Evolutionary conservation across 1,140 invertebrate genomes (phyloP).

Genomic region (Hycleus cichorii): DNA sequence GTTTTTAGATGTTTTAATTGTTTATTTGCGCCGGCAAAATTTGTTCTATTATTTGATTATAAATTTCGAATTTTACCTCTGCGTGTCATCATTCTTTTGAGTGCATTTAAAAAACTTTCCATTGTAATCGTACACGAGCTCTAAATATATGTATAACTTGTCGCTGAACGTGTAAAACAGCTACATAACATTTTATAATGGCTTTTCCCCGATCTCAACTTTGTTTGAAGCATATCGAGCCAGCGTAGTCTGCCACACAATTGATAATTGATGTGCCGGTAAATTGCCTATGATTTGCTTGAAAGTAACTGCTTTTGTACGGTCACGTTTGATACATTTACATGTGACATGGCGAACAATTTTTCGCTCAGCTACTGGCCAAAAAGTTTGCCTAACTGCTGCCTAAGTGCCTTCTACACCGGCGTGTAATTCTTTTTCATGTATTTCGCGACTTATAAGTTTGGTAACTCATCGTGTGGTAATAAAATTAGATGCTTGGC

Average conservation of each 20-base stretch:
- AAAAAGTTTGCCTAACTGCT: constrained; percentile 20
- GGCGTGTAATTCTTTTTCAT: constrained; percentile 5
- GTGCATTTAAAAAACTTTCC: too few species aligned
- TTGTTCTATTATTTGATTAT: too few species aligned
- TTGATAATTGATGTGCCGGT: constrained; percentile 21
- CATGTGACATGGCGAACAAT: constrained; percentile 17
- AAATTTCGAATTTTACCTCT: too few species aligned
- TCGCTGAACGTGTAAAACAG: too few species aligned
- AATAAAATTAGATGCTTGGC: not conserved
- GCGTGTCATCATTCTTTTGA: too few species aligned
- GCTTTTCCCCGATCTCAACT: constrained; percentile 9
- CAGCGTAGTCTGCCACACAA: constrained; percentile 29
- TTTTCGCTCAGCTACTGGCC: constrained; percentile 15
- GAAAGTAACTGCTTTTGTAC: constrained; percentile 6
- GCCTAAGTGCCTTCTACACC: constrained; percentile 1
- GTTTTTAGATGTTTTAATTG: too few species aligned
- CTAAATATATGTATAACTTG: too few species aligned
- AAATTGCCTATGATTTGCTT: constrained; percentile 22
- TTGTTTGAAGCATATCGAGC: constrained; percentile 20
- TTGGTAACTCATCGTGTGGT: not conserved
- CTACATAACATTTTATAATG: too few species aligned
- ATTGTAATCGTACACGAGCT: too few species aligned
- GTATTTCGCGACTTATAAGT: not conserved
- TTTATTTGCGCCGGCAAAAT: too few species aligned
- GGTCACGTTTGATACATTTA: constrained; percentile 1